Evolutionary conservation across 1,140 invertebrate genomes (phyloP).

Genomic region (Drosophila grimshawi): DNA sequence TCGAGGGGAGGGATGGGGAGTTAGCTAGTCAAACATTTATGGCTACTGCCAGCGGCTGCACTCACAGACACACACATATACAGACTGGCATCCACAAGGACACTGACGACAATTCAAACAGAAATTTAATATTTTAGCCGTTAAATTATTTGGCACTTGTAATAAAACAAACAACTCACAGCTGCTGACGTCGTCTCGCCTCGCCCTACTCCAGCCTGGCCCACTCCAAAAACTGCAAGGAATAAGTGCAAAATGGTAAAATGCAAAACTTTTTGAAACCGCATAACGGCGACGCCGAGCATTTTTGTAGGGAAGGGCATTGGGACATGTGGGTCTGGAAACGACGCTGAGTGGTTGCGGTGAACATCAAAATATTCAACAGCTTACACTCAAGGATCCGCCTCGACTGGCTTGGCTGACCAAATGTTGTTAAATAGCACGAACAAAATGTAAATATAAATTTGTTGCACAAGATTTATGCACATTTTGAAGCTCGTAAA

Average conservation of each 20-base stretch:
- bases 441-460: conserved; percentile 79
- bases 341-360: neutral
- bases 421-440: conserved; percentile 82
- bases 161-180: conserved; percentile 80
- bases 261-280: conserved; percentile 75
- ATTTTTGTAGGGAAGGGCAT: neutral
- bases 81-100: conserved; percentile 10
- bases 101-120: conserved; percentile 71
- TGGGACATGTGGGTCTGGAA: neutral
- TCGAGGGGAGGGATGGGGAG: conserved; percentile 6
- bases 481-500: conserved; percentile 68
- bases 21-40: conserved; percentile 61
- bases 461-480: conserved; percentile 76
- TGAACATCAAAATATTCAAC: conserved; percentile 56
- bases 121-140: conserved; percentile 82
- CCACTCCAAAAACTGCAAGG: conserved; percentile 37
- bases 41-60: conserved; percentile 41
- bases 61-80: conserved; percentile 14
- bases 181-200: conserved; percentile 28
- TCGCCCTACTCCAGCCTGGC: conserved; percentile 9
- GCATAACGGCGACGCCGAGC: conserved; percentile 44
- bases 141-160: conserved; percentile 82
- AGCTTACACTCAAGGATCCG: neutral
- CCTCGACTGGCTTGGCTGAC: conserved; percentile 40
- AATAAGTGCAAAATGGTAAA: conserved; percentile 76